Conservation (phyloP, 2,888 invertebrate species). For the Branchipolynoe longqiensis region DNA sequence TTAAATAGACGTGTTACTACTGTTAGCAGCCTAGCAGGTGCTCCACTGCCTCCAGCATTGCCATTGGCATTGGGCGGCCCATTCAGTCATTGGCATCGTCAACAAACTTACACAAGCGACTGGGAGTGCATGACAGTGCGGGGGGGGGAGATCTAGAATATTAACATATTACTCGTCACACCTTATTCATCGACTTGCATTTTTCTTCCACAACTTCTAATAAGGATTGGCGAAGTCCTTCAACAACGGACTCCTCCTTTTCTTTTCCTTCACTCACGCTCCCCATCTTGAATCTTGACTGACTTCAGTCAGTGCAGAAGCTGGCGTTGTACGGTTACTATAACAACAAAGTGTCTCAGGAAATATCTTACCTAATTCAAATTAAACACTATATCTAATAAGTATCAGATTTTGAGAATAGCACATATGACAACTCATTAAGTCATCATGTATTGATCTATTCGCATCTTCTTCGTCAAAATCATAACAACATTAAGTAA, state of each 20-base stretch:
- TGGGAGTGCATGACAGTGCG: background rate
- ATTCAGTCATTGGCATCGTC: background rate
- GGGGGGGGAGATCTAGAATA: no score
- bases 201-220: conserved; percentile 78
- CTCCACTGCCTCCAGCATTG: no score
- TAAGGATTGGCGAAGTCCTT: conserved; percentile 74
- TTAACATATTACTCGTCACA: conserved; percentile 59
- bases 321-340: no score
- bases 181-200: conserved; percentile 76
- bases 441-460: background rate
- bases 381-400: background rate
- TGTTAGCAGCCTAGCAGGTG: no score
- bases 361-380: background rate
- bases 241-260: conserved; percentile 72
- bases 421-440: background rate
- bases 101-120: background rate
- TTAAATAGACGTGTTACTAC: no score
- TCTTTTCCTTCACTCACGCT: conserved; percentile 70
- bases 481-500: no score
- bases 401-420: background rate
- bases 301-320: no score
- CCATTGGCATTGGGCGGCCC: no score
- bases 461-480: no score
- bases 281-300: conserved; percentile 74
- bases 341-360: conserved; percentile 26